Evolutionary conservation across 2,888 invertebrate species (phyloP), one percentile per base, ranked within the genome.

Genomic region (Strigamia transsilvanica): DNA sequence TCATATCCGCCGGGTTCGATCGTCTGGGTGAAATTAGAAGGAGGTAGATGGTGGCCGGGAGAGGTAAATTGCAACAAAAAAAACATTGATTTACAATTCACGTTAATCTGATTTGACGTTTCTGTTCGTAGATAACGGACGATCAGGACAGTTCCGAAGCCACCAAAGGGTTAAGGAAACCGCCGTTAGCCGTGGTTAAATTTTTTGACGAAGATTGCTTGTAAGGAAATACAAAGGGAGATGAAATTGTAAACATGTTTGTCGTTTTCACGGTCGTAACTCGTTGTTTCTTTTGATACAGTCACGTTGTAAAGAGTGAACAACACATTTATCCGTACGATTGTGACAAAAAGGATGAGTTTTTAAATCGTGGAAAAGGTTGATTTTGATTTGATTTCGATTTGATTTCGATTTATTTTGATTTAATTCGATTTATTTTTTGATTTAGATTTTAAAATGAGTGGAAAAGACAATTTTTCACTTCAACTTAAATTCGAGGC

Each of bases 31-130:
- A 83, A 82, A 79, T 73, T 83, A 32, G 79, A 81, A 38, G 83
- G 83, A 18, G 83, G 83, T n/a, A 77, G 83, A 21, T 83, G 83
- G 83, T 83, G 83, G 83, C 83, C 83, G n/a, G 83, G 83, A 46
- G 81, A 83, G 80, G 83, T 83, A 78, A 61, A 66, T 34, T 78
- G 9, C 27, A n/a, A 34, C 32, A n/a, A n/a, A n/a, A n/a, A n/a
- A n/a, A n/a, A n/a, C n/a, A n/a, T n/a, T 15, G 10, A 1, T 78
- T n/a, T 21, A 12, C 32, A 78, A 27, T 27, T 2, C 66, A 27
- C 9, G 13, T 78, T n/a, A 61, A 78, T 78, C 7, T 21, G 13
- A 78, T 23, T 15, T 6, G 6, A 78, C 32, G 4, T 41, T 4
- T 82, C 27, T 79, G 21, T 32, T 79, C n/a, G 7, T 41, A 83